Evolutionary conservation across 2,113 vertebrate species (phyloP).

Genomic region (Jacana jacana): DNA sequence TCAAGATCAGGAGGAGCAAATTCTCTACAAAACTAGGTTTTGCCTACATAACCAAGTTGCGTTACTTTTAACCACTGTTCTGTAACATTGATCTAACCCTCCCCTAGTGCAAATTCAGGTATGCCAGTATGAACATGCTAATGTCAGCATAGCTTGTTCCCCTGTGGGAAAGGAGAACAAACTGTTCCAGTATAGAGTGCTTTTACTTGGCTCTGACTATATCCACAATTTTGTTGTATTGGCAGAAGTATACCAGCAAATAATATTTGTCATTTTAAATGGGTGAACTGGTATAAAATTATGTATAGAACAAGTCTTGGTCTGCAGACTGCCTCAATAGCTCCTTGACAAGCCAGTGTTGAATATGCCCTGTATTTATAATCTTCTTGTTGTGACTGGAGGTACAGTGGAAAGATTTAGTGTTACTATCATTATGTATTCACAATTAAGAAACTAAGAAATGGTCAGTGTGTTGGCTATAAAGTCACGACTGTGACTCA

Average conservation of each 20-base stretch:
- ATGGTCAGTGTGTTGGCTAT: background rate
- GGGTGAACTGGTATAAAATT: background rate
- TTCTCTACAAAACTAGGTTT: background rate
- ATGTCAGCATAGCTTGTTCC: background rate
- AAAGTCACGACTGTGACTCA: background rate
- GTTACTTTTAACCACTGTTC: background rate
- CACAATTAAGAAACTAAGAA: background rate
- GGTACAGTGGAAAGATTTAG: background rate
- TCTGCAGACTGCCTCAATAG: background rate
- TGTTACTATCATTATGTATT: background rate
- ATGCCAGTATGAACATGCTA: constrained; percentile 20
- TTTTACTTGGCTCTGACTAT: background rate
- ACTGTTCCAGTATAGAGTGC: constrained; percentile 14
- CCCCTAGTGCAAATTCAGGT: background rate
- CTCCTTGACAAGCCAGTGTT: background rate
- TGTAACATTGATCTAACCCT: background rate
- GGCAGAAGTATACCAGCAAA: background rate
- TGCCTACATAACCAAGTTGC: background rate
- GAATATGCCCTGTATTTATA: background rate
- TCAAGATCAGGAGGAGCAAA: background rate
- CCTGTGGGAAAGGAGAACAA: constrained; percentile 31
- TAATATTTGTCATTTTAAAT: background rate
- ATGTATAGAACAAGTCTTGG: background rate
- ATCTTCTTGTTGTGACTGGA: background rate
- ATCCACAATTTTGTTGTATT: background rate